These are phyloP conservation scores for Brachionichthys hirsutus DNA, from an alignment of 2,113 vertebrate genomes.

Conservation along the genomic window DNA sequence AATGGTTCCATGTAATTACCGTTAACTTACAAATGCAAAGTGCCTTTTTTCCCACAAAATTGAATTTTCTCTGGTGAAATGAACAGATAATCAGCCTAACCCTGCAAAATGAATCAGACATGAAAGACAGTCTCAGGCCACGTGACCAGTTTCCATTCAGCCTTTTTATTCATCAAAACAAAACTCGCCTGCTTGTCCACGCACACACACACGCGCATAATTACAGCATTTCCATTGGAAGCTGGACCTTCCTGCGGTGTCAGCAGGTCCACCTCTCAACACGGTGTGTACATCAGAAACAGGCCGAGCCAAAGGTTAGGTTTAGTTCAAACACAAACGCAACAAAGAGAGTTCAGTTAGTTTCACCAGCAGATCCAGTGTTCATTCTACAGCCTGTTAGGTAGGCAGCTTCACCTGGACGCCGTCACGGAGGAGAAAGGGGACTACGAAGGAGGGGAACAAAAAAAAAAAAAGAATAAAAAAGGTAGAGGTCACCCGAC, in stretches of 20 bases:
- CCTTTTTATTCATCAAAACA: slow-evolving; percentile 76
- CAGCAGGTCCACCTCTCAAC: slow-evolving; percentile 25
- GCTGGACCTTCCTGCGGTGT: slow-evolving; percentile 26
- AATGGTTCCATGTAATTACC: too few relatives aligned
- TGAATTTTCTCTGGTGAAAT: too few relatives aligned
- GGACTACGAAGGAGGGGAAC: too few relatives aligned
- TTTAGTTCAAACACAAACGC: slow-evolving; percentile 50
- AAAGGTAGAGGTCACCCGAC: slow-evolving; percentile 29
- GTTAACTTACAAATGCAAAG: too few relatives aligned
- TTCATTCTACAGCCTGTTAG: slow-evolving; percentile 57
- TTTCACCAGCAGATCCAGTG: slow-evolving; percentile 57
- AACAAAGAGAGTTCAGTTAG: slow-evolving; percentile 37
- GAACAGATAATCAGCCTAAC: too few relatives aligned
- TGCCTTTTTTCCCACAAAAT: too few relatives aligned
- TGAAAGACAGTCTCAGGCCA: too few relatives aligned
- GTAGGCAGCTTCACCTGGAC: slow-evolving; percentile 41
- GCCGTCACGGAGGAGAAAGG: background rate
- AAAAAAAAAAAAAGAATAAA: background rate
- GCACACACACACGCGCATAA: slow-evolving; percentile 40
- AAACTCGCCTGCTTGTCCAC: slow-evolving; percentile 42
- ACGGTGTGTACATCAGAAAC: slow-evolving; percentile 27
- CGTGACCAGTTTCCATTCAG: slow-evolving; percentile 50
- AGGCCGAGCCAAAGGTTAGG: slow-evolving; percentile 25
- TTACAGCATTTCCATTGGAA: slow-evolving; percentile 59
- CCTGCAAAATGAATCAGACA: too few relatives aligned